Percentiles rank a stretch among this genome's conserved stretches.
phyloP scores from a whole-genome alignment of 23 tunicate species.

The Oikopleura dioica region DNA sequence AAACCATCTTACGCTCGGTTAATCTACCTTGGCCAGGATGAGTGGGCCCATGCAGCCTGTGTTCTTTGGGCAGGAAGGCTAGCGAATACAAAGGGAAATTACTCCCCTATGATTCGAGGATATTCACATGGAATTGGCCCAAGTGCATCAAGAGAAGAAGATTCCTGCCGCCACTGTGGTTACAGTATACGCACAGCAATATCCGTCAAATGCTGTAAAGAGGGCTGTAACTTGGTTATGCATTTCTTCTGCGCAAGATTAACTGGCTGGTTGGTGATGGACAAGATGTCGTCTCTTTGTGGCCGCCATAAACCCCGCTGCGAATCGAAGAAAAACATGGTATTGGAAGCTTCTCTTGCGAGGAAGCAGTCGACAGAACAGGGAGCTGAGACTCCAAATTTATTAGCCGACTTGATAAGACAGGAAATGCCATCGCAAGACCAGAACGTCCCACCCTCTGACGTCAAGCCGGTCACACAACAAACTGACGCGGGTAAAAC shows the following conservation, averaged over 20 bases:
- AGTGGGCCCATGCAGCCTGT: slow-evolving; percentile 7
- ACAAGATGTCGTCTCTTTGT: background rate
- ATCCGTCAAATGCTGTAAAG: background rate
- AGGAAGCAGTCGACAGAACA: no score
- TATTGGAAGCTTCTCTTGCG: no score
- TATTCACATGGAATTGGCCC: background rate
- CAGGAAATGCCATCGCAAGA: no score
- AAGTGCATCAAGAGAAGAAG: background rate
- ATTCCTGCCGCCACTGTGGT: background rate
- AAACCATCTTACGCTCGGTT: background rate
- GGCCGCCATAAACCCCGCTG: background rate
- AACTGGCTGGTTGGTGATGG: background rate
- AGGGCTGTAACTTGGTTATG: background rate
- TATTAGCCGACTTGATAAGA: no score
- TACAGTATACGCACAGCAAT: background rate
- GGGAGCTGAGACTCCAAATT: no score
- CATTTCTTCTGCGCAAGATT: slow-evolving; percentile 10
- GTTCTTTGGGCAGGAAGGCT: slow-evolving; percentile 9
- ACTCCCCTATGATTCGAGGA: background rate
- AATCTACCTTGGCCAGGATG: slow-evolving; percentile 1
- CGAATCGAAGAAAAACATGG: slow-evolving; percentile 11
- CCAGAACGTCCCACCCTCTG: no score
- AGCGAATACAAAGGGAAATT: background rate
- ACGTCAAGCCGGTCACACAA: no score
- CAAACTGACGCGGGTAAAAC: no score